A percentile compares a stretch with the other conserved stretches of the same genome.
phyloP scores from a whole-genome alignment of 2,113 vertebrate species.

The Sinocyclocheilus anshuiensis region DNA sequence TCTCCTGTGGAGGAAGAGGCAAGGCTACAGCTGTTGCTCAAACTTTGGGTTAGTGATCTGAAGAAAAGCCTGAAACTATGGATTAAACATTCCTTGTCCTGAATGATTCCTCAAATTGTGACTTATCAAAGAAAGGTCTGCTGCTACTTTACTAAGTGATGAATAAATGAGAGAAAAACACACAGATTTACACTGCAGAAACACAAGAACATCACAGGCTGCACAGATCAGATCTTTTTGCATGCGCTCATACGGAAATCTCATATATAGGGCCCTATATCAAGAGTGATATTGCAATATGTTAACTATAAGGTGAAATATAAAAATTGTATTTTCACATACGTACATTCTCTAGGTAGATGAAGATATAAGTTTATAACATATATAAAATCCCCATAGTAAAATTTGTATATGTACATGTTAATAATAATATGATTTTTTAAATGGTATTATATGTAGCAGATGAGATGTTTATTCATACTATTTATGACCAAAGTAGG shows the following conservation, averaged over 20 bases:
- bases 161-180: not conserved
- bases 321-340: too few species aligned
- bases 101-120: not conserved
- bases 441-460: too few species aligned
- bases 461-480: not conserved
- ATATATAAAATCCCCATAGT: too few species aligned
- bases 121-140: not conserved
- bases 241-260: not conserved
- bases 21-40: not conserved
- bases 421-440: not conserved
- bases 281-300: too few species aligned
- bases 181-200: not conserved
- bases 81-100: too few species aligned
- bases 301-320: too few species aligned
- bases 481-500: not conserved
- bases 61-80: not conserved
- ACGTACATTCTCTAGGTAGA: too few species aligned
- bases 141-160: not conserved
- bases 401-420: too few species aligned
- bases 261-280: too few species aligned
- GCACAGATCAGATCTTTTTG: not conserved
- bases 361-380: too few species aligned
- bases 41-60: not conserved
- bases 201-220: not conserved
- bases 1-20: slow-evolving; percentile 1